Evolutionary conservation across 2,888 invertebrate genomes (phyloP).

Genomic region (Gastrophysa polygoni): DNA sequence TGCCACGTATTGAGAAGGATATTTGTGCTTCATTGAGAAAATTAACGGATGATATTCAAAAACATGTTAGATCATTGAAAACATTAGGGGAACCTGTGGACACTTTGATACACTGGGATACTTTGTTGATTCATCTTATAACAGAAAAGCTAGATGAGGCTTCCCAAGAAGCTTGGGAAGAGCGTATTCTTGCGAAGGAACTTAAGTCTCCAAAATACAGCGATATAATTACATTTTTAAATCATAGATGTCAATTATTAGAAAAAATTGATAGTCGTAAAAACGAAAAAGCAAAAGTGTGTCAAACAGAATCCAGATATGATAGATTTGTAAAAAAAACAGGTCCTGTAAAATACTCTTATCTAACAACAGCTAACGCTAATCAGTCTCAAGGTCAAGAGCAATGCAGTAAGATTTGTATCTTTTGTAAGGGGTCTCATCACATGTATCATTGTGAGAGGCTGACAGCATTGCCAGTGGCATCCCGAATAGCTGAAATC

Average conservation of each 20-base stretch:
- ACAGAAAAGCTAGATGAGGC: not conserved
- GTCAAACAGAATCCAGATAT: too few species aligned
- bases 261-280: not conserved
- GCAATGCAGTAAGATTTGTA: not conserved
- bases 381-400: too few species aligned
- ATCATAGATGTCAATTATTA: not conserved
- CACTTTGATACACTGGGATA: conserved; percentile 9
- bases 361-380: too few species aligned
- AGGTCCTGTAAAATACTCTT: too few species aligned
- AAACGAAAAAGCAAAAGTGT: not conserved
- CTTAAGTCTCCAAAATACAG: not conserved
- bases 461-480: not conserved
- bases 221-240: not conserved
- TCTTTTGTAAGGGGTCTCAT: not conserved
- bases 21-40: not conserved
- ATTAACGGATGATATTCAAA: too few species aligned
- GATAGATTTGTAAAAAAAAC: too few species aligned
- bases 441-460: conserved; percentile 7
- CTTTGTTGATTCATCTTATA: conserved; percentile 5
- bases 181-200: not conserved
- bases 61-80: conserved; percentile 10
- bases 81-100: conserved; percentile 13
- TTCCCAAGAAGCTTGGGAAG: conserved; percentile 3
- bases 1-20: conserved; percentile 5
- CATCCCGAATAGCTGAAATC: conserved; percentile 3